Evolutionary conservation across 2,888 invertebrate genomes (phyloP), one percentile per base, ranked within the genome.

Genomic region (Alcis repandata): DNA sequence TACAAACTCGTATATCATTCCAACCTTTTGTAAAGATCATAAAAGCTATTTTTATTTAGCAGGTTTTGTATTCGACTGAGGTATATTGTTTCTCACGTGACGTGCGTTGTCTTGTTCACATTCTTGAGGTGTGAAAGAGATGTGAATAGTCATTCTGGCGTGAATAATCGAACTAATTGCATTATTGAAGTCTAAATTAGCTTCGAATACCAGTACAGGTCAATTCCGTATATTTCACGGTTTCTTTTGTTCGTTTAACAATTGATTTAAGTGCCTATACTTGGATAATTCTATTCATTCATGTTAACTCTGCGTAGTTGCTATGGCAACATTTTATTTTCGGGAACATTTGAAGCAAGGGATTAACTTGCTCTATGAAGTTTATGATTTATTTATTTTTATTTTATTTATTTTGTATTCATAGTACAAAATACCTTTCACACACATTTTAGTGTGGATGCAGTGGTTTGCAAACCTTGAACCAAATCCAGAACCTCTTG

Each of bases 1-100:
- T 56, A 57, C 56, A 45, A n/a, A 59, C 59, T 53, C 13, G 33
- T 45, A 68, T 22, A 46, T 62, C 72, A 69, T 72, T 68, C 54
- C 74, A 57, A 75, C 74, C 72, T 71, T 77, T 54, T 57, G 67
- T n/a, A 9, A 43, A 56, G 54, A 67, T 67, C 52, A 71, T 77
- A 78, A 63, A 63, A 72, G 68, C 77, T 72, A 76, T 43, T 73
- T 74, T 78, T 49, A 52, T 52, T 40, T 22, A 51, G 41, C 65
- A 52, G 46, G 60, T 46, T 65, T 64, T 57, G 11, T 51, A 49
- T 43, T 22, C n/a, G 20, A 6, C 48, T 52, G 57, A 57, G 45
- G 51, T 56, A 38, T 63, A 59, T 59, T 56, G 59, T 45, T 59
- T 15, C 43, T 65, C 59, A 45, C 57, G 60, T 65, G 56, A 56